Evolutionary conservation across 2,888 invertebrate species (phyloP), one percentile per base, ranked within the genome.

Genomic region (Didymodactylos carnosus): DNA sequence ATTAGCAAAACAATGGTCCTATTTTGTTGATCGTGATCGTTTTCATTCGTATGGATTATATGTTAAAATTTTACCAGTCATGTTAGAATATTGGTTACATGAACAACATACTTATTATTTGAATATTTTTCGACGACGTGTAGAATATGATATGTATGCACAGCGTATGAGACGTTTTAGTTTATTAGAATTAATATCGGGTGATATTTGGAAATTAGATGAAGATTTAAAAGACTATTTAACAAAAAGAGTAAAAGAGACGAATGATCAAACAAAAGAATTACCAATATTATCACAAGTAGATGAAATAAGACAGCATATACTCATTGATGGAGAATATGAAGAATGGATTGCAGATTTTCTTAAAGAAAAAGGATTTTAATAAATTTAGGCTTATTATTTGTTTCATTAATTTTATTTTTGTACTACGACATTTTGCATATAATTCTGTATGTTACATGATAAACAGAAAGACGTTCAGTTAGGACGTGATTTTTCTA

Each of bases 161-260:
- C 62, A 62, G 35, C 35, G 62, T 35, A 35, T n/a, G n/a, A 35
- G 62, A 62, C 62, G 62, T 29, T 62, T 62, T 62, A 62, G 62
- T 62, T 35, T 62, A 62, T 35, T 62, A 19, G 62, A 62, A 62
- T 35, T 62, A 62, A 62, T 62, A 29, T 62, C 62, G n/a, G 62
- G 62, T 35, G 62, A 62, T 62, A 62, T 62, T n/a, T 62, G 62
- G 62, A n/a, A 29, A 62, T 62, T 62, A 62, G 62, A 62, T 62
- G 8, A 62, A n/a, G 62, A 62, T 62, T 62, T 62, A n/a, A 62
- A 62, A n/a, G 8, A 5, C 35, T 62, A 62, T 35, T 35, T 62
- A 35, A 62, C 62, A 14, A 62, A 62, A 62, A 29, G 62, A 35
- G 35, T 62, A 35, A n/a, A 62, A 29, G 29, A n/a, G 35, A 35